Percentiles rank a stretch among this genome's conserved stretches.
Evolutionary conservation across 1,140 invertebrate genomes (phyloP).

Genomic region (Philopotamus ludificatus): DNA sequence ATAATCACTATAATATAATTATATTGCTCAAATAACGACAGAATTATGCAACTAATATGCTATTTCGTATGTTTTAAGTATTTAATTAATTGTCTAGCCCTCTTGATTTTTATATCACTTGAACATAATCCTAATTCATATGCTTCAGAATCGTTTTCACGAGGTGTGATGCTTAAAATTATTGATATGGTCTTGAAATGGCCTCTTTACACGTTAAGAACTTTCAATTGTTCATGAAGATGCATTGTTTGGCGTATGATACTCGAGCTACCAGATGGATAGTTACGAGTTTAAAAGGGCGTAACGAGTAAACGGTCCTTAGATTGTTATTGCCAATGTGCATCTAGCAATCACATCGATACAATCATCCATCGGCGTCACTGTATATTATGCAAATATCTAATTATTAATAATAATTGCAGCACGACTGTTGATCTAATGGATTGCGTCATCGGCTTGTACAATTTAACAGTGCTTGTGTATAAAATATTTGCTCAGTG

Average conservation of each 20-base stretch:
- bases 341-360: too few species aligned
- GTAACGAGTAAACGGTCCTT: conserved; percentile 23
- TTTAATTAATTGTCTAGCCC: too few species aligned
- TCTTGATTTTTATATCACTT: too few species aligned
- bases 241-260: conserved; percentile 15
- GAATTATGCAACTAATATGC: too few species aligned
- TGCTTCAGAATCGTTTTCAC: too few species aligned
- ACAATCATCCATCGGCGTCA: too few species aligned
- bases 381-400: too few species aligned
- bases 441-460: conserved; percentile 15
- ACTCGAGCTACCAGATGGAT: conserved; percentile 1
- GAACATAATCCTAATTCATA: too few species aligned
- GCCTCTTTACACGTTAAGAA: conserved; percentile 15
- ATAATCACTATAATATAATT: too few species aligned
- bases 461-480: conserved; percentile 12
- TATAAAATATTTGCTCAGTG: conserved; percentile 21
- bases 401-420: background rate
- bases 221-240: conserved; percentile 20
- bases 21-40: too few species aligned
- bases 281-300: conserved; percentile 25
- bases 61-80: too few species aligned
- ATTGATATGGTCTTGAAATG: conserved; percentile 12
- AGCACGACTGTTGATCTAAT: background rate
- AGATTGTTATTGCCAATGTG: background rate
- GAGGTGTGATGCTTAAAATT: too few species aligned